These are phyloP conservation scores for Saxidomus purpurata DNA, from an alignment of 1,140 invertebrate genomes.

Conservation along the genomic window DNA sequence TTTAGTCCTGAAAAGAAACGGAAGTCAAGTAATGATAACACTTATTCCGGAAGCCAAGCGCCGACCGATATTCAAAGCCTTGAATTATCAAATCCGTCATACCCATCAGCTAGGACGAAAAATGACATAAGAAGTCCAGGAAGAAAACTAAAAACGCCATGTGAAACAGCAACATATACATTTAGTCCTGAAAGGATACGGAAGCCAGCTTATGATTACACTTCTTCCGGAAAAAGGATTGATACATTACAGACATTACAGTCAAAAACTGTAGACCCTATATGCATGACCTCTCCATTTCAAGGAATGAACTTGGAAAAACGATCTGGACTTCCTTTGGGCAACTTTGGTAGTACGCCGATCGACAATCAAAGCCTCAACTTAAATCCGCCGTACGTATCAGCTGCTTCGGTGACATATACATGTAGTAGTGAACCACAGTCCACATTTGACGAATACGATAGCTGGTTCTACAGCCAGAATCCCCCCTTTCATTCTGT, in stretches of 20 bases:
- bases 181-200: neutral
- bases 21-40: neutral
- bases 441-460: neutral
- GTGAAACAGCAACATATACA: no score
- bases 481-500: neutral
- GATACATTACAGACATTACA: neutral
- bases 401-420: neutral
- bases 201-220: neutral
- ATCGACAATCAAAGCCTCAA: neutral
- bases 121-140: no score
- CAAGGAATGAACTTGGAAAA: no score
- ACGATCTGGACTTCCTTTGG: neutral
- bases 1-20: neutral
- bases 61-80: no score
- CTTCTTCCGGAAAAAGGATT: no score
- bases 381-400: neutral
- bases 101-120: no score
- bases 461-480: neutral
- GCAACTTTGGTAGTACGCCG: neutral
- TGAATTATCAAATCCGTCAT: no score
- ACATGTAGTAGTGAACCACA: neutral
- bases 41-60: neutral
- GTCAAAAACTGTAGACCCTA: neutral
- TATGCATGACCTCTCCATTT: no score
- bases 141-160: no score